These are phyloP conservation scores for Aphidoletes aphidimyza DNA, from an alignment of 2,888 invertebrate species.

Conservation along the genomic window DNA sequence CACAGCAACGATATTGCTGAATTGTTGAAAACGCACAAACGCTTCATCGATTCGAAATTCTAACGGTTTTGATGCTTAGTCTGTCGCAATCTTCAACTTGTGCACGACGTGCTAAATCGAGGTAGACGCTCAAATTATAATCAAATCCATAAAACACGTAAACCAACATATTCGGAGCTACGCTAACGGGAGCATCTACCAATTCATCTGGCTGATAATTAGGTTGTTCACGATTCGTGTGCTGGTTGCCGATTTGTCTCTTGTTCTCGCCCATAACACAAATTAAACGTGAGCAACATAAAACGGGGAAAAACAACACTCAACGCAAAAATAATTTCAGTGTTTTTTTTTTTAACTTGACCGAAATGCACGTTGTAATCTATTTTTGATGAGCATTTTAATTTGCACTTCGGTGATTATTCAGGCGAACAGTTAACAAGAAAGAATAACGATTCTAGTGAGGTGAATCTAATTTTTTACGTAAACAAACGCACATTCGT, in stretches of 20 bases:
- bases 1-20: not conserved
- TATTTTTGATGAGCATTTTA: not conserved
- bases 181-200: not conserved
- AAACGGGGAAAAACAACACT: not conserved
- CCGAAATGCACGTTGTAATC: not conserved
- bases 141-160: not conserved
- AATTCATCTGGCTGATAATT: not conserved
- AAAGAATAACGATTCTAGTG: conserved; percentile 1
- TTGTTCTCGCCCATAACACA: too few species aligned
- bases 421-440: conserved; percentile 1
- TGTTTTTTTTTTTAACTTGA: not conserved
- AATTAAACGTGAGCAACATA: not conserved
- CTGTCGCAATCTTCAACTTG: not conserved
- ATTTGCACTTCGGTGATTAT: not conserved
- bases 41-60: not conserved
- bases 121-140: not conserved
- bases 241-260: too few species aligned
- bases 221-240: conserved; percentile 26
- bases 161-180: not conserved
- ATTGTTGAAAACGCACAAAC: not conserved
- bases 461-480: not conserved
- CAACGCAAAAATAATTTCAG: not conserved
- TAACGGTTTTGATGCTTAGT: not conserved
- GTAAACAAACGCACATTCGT: not conserved
- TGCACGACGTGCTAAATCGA: not conserved